These are phyloP conservation scores for Penaeus chinensis DNA, from an alignment of 1,140 invertebrate species.

Conservation along the genomic window DNA sequence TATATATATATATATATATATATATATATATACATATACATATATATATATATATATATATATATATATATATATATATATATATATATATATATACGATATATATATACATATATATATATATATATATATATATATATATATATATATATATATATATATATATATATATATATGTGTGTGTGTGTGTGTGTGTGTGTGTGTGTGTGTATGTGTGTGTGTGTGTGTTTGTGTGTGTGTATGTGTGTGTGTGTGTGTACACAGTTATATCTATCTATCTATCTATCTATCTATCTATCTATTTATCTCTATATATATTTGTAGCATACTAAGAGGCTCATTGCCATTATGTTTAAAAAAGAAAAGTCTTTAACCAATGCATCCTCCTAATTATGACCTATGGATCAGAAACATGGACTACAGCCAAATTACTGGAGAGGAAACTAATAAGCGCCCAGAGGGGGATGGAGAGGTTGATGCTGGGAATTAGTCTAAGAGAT, in stretches of 20 bases:
- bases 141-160: constrained; percentile 26
- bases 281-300: neutral
- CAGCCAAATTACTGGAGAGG: too few relatives aligned
- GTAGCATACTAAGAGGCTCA: too few relatives aligned
- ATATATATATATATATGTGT: constrained; percentile 2
- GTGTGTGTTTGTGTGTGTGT: neutral
- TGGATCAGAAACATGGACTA: too few relatives aligned
- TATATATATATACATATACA: neutral
- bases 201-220: neutral
- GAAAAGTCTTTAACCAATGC: too few relatives aligned
- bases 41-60: neutral
- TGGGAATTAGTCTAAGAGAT: too few relatives aligned
- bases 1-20: constrained; percentile 3
- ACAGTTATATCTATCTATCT: neutral
- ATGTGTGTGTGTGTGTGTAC: neutral
- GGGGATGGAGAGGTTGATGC: too few relatives aligned
- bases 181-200: neutral
- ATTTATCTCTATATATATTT: neutral
- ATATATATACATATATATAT: constrained; percentile 6
- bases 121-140: constrained; percentile 26
- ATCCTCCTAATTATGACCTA: neutral
- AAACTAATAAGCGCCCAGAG: too few relatives aligned
- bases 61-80: neutral
- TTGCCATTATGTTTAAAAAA: too few relatives aligned
- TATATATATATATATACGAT: neutral